Evolutionary conservation across 2,888 invertebrate species (phyloP).

Genomic region (Corbicula japonica): DNA sequence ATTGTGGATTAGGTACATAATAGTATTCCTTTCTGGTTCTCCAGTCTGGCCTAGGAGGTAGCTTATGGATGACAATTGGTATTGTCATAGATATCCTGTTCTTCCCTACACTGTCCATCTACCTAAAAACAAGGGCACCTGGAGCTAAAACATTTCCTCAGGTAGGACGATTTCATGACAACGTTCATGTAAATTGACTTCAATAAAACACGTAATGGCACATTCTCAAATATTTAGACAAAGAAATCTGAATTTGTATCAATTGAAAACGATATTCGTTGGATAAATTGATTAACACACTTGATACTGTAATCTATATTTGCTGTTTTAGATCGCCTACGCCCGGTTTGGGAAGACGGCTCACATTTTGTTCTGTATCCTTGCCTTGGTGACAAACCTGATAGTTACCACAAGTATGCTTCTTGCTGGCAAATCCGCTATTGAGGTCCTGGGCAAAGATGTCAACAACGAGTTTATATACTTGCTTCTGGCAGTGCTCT

Average conservation of each 20-base stretch:
- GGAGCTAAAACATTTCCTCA: slow-evolving; percentile 84
- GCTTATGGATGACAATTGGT: slow-evolving; percentile 77
- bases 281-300: too few species aligned
- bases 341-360: slow-evolving; percentile 78
- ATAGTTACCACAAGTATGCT: slow-evolving; percentile 76
- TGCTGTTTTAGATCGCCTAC: slow-evolving; percentile 76
- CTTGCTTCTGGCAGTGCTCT: slow-evolving; percentile 77
- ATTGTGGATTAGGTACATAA: too few species aligned
- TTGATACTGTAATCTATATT: too few species aligned
- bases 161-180: too few species aligned
- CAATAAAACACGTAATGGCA: too few species aligned
- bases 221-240: too few species aligned
- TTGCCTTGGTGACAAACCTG: slow-evolving; percentile 79
- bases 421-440: slow-evolving; percentile 75
- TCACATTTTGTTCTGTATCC: slow-evolving; percentile 78
- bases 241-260: too few species aligned
- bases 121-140: slow-evolving; percentile 80
- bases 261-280: too few species aligned
- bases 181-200: too few species aligned
- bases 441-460: slow-evolving; percentile 71
- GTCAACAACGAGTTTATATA: slow-evolving; percentile 78
- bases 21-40: slow-evolving; percentile 19
- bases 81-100: slow-evolving; percentile 80
- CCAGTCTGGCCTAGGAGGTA: slow-evolving; percentile 75
- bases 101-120: slow-evolving; percentile 80